Base-by-base conservation (phyloP, 1,140 invertebrate species). In the Ericerus pela region DNA sequence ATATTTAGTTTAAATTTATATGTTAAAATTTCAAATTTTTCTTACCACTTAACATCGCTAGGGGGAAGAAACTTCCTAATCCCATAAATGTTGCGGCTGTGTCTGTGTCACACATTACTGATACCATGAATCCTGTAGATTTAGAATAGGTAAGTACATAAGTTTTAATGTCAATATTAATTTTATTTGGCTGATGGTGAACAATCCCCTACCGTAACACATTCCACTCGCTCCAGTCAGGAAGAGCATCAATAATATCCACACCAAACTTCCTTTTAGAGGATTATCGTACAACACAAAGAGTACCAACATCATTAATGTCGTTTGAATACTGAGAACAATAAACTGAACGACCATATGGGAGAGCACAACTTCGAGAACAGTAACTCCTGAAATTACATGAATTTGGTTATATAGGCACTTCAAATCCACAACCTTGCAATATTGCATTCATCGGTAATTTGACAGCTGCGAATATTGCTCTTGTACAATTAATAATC, bases 321-420 rank as follows among this genome's bases (percentile, higher is more conserved):
- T 67, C 0, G 85, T 82, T 70, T 96, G 92, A 0, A 87, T 76
- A 1, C 80, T 65, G 81, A 96, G 85, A 3, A 95, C 81, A 0
- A 84, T 68, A 66, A 93, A 85, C 66, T 96, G 88, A 0, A 89
- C 87, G 4, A 85, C 71, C 1, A 91, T 79, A 68, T 90, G 88
- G 10, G 81, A 82, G 24, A 88, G 76, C 22, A 93, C 73, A 24
- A 90, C 78, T 70, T 92, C 87, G 1, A 80, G 78, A 0, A 89
- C 82, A 0, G 82, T 81, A 0, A 96, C 88, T 33, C 92, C 65
- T 66, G 36, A 5, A 54, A 10, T 14, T 16, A 52, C 18, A 28
- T 37, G 16, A 8, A 47, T 54, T 18, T 10, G 18, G 26, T 47
- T 5, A 54, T n/a, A 28, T 38, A 31, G 8, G 2, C 2, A 24